Evolutionary conservation across 2,888 invertebrate species (phyloP).

Genomic region (Mythimna impura): DNA sequence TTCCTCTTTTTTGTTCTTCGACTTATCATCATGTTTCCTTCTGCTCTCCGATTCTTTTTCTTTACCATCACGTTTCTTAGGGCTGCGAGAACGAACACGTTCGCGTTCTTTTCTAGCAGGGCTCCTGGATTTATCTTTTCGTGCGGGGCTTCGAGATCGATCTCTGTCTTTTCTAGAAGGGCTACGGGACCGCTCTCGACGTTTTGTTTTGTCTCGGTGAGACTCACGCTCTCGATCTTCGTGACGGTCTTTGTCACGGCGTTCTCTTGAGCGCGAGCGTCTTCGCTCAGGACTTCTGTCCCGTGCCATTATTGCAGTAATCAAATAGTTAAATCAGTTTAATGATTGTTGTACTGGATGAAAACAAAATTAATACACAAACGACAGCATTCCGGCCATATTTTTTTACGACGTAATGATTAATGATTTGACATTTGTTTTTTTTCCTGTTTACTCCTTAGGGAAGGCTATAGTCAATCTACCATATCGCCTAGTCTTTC

Average conservation of each 20-base stretch:
- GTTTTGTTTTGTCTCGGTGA: constrained; percentile 83
- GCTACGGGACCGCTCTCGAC: constrained; percentile 78
- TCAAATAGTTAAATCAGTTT: not conserved
- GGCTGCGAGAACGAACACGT: constrained; percentile 80
- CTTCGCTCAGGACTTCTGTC: constrained; percentile 85
- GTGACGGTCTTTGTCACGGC: constrained; percentile 84
- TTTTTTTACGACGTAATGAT: not conserved
- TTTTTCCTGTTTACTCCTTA: too few relatives aligned
- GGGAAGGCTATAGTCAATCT: too few relatives aligned
- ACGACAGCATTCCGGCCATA: not conserved
- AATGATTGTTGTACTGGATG: not conserved
- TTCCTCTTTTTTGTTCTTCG: constrained; percentile 80
- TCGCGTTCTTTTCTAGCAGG: constrained; percentile 70
- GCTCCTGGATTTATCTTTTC: constrained; percentile 78
- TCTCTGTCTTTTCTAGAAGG: constrained; percentile 78
- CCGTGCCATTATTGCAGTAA: constrained; percentile 74
- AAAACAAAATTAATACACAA: constrained; percentile 16
- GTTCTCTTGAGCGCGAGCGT: constrained; percentile 85
- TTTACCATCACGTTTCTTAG: constrained; percentile 84
- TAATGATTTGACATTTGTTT: too few relatives aligned
- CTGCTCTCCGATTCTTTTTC: constrained; percentile 71
- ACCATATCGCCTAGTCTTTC: too few relatives aligned
- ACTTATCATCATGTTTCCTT: constrained; percentile 83
- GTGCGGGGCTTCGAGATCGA: constrained; percentile 73
- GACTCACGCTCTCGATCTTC: constrained; percentile 86